Percentiles rank a stretch among this genome's conserved stretches.
Conservation (phyloP, 2,113 vertebrate species). For the Saguinus imperator region DNA sequence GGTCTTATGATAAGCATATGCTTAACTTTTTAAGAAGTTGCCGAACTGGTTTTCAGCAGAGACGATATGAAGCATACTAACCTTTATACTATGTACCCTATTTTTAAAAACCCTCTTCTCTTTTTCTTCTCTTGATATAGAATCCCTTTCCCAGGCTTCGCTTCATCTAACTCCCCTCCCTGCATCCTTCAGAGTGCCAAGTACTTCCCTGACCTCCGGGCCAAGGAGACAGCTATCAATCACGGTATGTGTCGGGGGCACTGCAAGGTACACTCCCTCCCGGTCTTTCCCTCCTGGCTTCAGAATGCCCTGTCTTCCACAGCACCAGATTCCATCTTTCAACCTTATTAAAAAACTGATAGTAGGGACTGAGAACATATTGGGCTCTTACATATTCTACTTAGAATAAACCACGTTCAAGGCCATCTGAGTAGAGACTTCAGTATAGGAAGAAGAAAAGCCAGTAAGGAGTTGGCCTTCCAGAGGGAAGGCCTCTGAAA, state of each 20-base stretch:
- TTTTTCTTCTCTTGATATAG: neutral
- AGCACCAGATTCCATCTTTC: neutral
- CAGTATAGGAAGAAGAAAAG: neutral
- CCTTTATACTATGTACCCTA: neutral
- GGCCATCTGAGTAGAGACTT: neutral
- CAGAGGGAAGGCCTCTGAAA: neutral
- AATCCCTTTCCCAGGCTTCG: neutral
- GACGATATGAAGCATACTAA: neutral
- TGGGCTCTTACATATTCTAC: neutral
- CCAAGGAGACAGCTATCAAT: neutral
- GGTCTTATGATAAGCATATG: neutral
- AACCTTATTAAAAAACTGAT: neutral
- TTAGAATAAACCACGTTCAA: neutral
- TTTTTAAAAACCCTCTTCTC: neutral
- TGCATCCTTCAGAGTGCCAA: neutral
- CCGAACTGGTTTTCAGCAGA: neutral
- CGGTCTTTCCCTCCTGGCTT: neutral
- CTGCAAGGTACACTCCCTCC: neutral
- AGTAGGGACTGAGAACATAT: neutral
- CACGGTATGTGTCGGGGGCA: accelerated
- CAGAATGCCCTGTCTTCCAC: neutral
- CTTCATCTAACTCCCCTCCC: neutral
- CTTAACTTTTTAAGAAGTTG: slow-evolving; percentile 26
- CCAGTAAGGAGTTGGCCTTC: too few species aligned
- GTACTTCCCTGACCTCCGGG: neutral